Evolutionary conservation across 2,113 vertebrate species (phyloP).

Genomic region (Chitala chitala): DNA sequence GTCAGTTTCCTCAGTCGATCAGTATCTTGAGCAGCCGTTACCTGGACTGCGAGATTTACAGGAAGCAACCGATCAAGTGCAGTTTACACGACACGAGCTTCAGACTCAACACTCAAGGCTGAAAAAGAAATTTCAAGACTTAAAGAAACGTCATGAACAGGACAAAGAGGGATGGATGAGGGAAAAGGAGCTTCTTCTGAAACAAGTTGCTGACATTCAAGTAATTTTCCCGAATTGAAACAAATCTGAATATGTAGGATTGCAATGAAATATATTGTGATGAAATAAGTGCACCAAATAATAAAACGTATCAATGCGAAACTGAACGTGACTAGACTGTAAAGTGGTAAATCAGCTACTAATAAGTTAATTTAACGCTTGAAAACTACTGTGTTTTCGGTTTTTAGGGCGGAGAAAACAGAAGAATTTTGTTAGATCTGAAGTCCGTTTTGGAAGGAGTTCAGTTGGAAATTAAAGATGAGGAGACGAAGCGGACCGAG

Average conservation of each 20-base stretch:
- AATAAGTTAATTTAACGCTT: neutral
- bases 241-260: no score
- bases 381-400: neutral
- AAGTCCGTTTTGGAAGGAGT: constrained; percentile 58
- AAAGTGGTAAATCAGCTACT: no score
- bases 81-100: constrained; percentile 40
- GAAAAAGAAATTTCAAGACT: constrained; percentile 59
- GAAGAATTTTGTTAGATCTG: constrained; percentile 58
- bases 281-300: no score
- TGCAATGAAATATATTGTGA: no score
- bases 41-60: constrained; percentile 26
- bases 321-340: no score
- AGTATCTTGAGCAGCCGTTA: constrained; percentile 43
- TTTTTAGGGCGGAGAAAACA: constrained; percentile 60
- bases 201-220: constrained; percentile 68
- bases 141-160: constrained; percentile 54
- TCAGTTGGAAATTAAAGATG: constrained; percentile 59
- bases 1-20: constrained; percentile 53
- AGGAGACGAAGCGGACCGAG: constrained; percentile 58
- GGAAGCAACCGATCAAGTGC: constrained; percentile 41
- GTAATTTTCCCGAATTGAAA: constrained; percentile 39
- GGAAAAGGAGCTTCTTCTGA: constrained; percentile 63
- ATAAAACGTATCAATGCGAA: no score
- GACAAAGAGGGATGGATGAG: constrained; percentile 61
- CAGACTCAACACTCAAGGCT: constrained; percentile 47